phyloP scores from a whole-genome alignment of 92 coral and sea anemone species.

The Muricea muricata region DNA sequence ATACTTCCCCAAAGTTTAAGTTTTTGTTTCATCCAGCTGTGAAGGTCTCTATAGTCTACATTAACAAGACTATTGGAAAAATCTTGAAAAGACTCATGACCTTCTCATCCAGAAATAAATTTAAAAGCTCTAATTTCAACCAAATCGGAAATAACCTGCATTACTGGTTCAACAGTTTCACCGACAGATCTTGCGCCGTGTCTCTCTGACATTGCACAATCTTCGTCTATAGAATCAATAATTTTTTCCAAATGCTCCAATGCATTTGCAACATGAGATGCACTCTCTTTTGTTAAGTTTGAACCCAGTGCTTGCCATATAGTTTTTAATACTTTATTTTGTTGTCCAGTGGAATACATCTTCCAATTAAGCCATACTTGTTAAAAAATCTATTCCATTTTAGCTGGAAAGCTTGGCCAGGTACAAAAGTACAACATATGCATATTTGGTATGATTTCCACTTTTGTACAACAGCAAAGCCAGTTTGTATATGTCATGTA shows the following conservation, averaged over 20 bases:
- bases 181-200: conserved; percentile 40
- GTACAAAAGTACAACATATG: conserved; percentile 72
- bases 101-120: conserved; percentile 7
- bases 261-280: conserved; percentile 47
- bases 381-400: conserved; percentile 75
- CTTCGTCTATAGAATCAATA: conserved; percentile 58
- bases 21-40: conserved; percentile 60
- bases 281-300: conserved; percentile 60
- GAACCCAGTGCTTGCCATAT: conserved; percentile 72
- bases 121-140: background rate
- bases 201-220: conserved; percentile 43
- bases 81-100: conserved; percentile 33
- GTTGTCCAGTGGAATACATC: conserved; percentile 65
- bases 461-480: conserved; percentile 58
- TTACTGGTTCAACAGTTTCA: conserved; percentile 56
- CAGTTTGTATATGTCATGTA: conserved; percentile 62
- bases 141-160: conserved; percentile 34
- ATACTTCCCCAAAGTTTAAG: conserved; percentile 54
- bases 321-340: conserved; percentile 63
- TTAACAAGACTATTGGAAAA: conserved; percentile 17
- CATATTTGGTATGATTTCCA: conserved; percentile 68
- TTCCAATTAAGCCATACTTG: conserved; percentile 68
- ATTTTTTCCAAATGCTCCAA: conserved; percentile 56
- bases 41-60: conserved; percentile 74
- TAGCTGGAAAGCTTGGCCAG: conserved; percentile 66